Percentiles rank a stretch among this genome's conserved stretches.
These are phyloP conservation scores for Strix occidentalis DNA, from an alignment of 2,797 vertebrate genomes.

Conservation along the genomic window DNA sequence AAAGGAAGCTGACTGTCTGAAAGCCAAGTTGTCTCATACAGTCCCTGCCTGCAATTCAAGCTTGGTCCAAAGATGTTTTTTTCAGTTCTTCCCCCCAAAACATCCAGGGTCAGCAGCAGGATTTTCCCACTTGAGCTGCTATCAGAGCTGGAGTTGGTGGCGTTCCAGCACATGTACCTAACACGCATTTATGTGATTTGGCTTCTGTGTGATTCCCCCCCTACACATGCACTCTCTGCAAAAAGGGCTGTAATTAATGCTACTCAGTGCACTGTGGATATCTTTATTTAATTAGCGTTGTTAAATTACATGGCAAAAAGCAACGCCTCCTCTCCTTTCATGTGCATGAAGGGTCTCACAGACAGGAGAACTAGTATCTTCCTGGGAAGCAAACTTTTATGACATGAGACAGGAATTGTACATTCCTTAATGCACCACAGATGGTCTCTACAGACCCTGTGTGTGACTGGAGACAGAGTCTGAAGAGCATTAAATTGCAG, in stretches of 20 bases:
- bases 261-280: background rate
- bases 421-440: background rate
- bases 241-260: conserved; percentile 34
- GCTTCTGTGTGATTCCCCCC: background rate
- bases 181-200: background rate
- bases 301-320: conserved; percentile 3
- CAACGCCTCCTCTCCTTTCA: background rate
- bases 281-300: conserved; percentile 5
- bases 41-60: background rate
- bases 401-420: background rate
- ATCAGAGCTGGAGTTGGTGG: background rate
- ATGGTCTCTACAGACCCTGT: background rate
- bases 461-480: background rate
- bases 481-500: background rate
- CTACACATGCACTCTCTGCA: background rate
- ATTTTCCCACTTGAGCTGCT: background rate
- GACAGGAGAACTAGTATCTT: background rate
- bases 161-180: background rate
- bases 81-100: background rate
- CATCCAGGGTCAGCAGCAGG: background rate
- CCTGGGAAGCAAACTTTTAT: background rate
- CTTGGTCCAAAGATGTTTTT: background rate
- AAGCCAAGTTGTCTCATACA: background rate
- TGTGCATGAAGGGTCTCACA: background rate
- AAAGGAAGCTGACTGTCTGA: background rate